Percentiles rank a stretch among this genome's conserved stretches.
Conservation (phyloP, 2,113 vertebrate genomes). For the Marmota monax region DNA sequence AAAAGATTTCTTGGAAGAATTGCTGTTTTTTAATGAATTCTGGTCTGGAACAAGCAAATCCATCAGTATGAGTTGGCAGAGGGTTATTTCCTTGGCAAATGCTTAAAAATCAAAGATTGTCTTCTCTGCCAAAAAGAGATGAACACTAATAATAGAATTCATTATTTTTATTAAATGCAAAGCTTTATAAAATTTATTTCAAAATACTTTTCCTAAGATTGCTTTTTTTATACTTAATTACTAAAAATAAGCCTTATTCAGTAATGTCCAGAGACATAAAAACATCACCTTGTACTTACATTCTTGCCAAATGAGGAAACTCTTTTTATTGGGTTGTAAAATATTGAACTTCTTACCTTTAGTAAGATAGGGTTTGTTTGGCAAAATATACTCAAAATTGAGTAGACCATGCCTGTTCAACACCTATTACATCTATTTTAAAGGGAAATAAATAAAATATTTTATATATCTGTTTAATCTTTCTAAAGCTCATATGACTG, state of each 20-base stretch:
- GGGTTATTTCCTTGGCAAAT: constrained; percentile 56
- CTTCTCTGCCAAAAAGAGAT: constrained; percentile 58
- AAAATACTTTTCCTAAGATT: constrained; percentile 5
- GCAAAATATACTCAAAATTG: constrained; percentile 21
- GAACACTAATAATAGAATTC: constrained; percentile 58
- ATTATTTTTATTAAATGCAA: constrained; percentile 63
- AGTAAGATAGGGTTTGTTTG: neutral
- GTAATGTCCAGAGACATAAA: neutral
- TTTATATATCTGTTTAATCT: neutral
- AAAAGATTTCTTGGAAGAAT: constrained; percentile 69
- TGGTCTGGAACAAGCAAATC: constrained; percentile 65
- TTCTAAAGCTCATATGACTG: neutral
- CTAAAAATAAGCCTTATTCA: constrained; percentile 10
- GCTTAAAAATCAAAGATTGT: constrained; percentile 46
- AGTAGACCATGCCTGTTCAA: neutral
- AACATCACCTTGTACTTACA: neutral
- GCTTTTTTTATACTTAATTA: constrained; percentile 49
- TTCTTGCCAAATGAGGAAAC: neutral
- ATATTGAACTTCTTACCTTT: neutral
- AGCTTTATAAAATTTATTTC: constrained; percentile 49
- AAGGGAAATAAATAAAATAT: constrained; percentile 35
- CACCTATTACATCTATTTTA: neutral
- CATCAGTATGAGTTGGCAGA: constrained; percentile 55
- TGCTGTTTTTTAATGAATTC: constrained; percentile 32
- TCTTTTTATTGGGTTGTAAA: neutral